Base-by-base conservation (phyloP, 2,113 vertebrate species). In the Ameiurus melas region DNA sequence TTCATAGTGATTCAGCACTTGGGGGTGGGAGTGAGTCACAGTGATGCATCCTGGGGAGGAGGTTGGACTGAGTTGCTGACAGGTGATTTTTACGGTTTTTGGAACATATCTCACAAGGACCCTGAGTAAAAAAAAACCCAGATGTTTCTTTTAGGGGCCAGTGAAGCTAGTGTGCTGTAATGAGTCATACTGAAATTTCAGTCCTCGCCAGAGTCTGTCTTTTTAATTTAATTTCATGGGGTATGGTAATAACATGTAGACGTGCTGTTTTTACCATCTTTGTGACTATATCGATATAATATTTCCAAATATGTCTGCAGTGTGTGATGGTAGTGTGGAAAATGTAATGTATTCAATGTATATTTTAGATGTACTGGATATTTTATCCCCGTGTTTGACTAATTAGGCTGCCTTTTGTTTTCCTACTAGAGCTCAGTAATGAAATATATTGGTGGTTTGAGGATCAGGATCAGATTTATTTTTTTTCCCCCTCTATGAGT, bases 1-100 rank as follows among this genome's bases (percentile, higher is more conserved):
- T 73, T 60, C 19, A 13, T 47, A 58, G 80, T 83, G 86, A 87
- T 87, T 83, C 86, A 87, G 80, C 80, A 60, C 16, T 83, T 73
- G 22, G 57, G 71, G 57, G 73, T 68, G 64, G 53, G 25, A 82
- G 47, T 85, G 79, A 86, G 47, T 89, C 88, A 86, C 36, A 30
- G n/a, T 77, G 79, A 83, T 64, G 57, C 68, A 33, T 86, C 51
- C 73, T 73, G 73, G 64, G 47, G 27, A 68, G 33, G 77, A 73
- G 78, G 51, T 30, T 82, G 22, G 68, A 33, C 47, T 64, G 78
- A 73, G 47, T 55, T 7, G 53, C 53, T 71, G 64, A 86, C 68
- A 64, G 70, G 85, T 88, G 82, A 47, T 51, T 73, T 87, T 80
- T 68, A 78, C 73, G 22, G 30, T 68, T 66, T 51, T 60, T 71